Evolutionary conservation across 2,113 vertebrate genomes (phyloP), one percentile per base, ranked within the genome.

Genomic region (Onychostoma macrolepis): DNA sequence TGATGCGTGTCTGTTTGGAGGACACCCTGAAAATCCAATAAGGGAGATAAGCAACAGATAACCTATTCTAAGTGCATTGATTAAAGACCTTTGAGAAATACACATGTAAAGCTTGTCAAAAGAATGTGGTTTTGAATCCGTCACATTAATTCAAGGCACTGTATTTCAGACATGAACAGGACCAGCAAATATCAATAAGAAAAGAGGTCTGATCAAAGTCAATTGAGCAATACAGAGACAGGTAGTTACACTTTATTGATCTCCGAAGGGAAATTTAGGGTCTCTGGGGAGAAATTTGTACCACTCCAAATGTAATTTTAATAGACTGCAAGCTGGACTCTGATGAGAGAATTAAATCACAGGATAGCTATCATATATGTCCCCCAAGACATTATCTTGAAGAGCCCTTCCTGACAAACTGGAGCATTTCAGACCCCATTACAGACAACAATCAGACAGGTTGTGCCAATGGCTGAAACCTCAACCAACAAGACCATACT

Each of bases 61-160:
- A 71, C 41, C 81, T 8, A 33, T 33, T 71, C 58, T 30, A 80
- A 63, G 78, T 61, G 38, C 38, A 82, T 69, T 71, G 63, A 53
- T 83, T 36, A 33, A 71, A 71, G 43, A 71, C 81, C 81, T 45
- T 71, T 81, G 58, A 69, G 79, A 81, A 65, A 58, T 19, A 65
- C 38, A 36, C 65, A 71, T 24, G 41, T 28, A n/a, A 83, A 53
- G 38, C 43, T 13, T n/a, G 65, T 71, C 81, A 71, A 67, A 43
- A 67, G 4, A 45, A 82, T 45, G 7, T 26, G 5, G 17, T 48
- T 30, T 45, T 30, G 17, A 69, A 65, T 19, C 21, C 0, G 65
- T 83, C 19, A 71, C n/a, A 21, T 30, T 67, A 79, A 79, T 79
- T 79, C 69, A n/a, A 41, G 19, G 33, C 76, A n/a, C 19, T 24